Conservation (phyloP, 2,888 invertebrate species). For the Acrocyrtus sp. region DNA sequence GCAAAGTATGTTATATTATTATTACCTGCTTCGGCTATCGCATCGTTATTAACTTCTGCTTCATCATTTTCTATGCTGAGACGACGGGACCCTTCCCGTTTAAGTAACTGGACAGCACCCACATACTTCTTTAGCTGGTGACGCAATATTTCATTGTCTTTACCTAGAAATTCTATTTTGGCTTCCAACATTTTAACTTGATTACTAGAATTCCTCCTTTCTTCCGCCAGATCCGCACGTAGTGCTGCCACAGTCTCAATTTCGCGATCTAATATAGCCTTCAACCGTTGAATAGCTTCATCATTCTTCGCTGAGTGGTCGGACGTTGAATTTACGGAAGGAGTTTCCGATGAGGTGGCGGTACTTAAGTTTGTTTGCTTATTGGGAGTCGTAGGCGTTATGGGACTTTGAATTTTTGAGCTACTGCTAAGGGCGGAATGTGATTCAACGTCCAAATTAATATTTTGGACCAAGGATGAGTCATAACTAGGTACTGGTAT, state of each 20-base stretch:
- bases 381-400: constrained; percentile 46
- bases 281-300: constrained; percentile 57
- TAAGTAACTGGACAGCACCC: constrained; percentile 86
- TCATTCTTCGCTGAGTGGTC: constrained; percentile 29
- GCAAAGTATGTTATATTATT: too few relatives aligned
- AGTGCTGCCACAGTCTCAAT: constrained; percentile 70
- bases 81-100: constrained; percentile 67
- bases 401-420: constrained; percentile 48
- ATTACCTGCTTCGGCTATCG: constrained; percentile 19
- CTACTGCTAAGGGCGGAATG: constrained; percentile 4
- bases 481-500: constrained; percentile 59
- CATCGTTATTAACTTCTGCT: constrained; percentile 7
- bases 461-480: constrained; percentile 16
- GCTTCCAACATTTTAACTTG: constrained; percentile 67
- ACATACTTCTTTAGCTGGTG: constrained; percentile 88
- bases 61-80: constrained; percentile 39
- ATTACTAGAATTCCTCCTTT: constrained; percentile 64
- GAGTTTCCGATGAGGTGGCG: too few relatives aligned
- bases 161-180: constrained; percentile 73
- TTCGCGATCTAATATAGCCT: constrained; percentile 67
- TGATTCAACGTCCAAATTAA: constrained; percentile 33
- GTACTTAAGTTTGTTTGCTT: constrained; percentile 13
- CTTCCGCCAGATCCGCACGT: constrained; percentile 70
- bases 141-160: constrained; percentile 85
- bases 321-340: background rate